A percentile compares a stretch with the other conserved stretches of the same genome.
Evolutionary conservation across 2,113 vertebrate species (phyloP).

Genomic region (Oreocharis arfaki): DNA sequence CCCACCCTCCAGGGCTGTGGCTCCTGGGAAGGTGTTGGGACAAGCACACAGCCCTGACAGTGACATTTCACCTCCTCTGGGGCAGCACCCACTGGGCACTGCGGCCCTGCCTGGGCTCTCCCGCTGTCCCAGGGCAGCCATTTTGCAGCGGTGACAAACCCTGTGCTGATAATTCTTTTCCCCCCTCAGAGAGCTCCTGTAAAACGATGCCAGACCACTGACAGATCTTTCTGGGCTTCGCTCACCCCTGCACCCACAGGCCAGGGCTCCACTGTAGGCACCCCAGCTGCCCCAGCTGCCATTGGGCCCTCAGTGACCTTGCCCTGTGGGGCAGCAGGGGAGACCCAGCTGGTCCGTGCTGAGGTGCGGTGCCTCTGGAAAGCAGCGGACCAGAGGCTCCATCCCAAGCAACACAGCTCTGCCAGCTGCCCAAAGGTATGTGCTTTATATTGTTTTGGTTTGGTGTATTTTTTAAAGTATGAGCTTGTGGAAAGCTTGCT

Average conservation of each 20-base stretch:
- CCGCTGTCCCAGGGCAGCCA: rapidly evolving
- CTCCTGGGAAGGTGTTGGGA: not conserved
- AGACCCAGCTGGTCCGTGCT: too few species aligned
- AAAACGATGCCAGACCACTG: not conserved
- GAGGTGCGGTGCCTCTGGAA: not conserved
- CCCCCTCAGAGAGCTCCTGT: rapidly evolving
- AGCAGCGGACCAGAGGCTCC: not conserved
- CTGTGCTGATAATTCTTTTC: not conserved
- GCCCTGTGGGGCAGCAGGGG: not conserved
- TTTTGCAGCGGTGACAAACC: not conserved
- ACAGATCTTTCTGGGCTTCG: rapidly evolving
- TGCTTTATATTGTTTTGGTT: not conserved
- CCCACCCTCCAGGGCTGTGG: not conserved
- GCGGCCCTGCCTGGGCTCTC: not conserved
- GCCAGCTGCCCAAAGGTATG: not conserved
- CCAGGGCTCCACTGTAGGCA: rapidly evolving
- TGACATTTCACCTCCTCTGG: rapidly evolving
- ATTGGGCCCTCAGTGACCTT: not conserved
- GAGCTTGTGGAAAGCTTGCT: not conserved
- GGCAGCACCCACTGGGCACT: rapidly evolving
- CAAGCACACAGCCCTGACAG: not conserved
- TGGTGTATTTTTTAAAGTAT: rapidly evolving
- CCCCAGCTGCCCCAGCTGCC: rapidly evolving
- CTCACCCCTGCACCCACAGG: rapidly evolving
- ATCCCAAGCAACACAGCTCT: not conserved